Base-by-base conservation (phyloP, 2,888 invertebrate species). In the Volucella zonaria region DNA sequence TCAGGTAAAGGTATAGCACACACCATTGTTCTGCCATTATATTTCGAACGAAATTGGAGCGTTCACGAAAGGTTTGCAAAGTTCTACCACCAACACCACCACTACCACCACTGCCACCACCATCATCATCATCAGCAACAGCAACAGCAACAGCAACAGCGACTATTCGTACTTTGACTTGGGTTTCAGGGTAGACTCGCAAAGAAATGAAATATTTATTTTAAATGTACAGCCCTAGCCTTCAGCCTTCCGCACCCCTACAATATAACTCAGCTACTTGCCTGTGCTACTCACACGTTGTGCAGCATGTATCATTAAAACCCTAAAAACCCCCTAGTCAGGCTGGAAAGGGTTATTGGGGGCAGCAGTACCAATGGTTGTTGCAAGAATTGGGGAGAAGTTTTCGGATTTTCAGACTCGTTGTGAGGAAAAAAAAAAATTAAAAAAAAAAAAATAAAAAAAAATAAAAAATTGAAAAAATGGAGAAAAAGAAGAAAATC, bases 201-300 rank as follows among this genome's bases (percentile, higher is more conserved):
- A 70, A 82, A 80, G 79, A 62, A 75, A 79, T 83, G 66, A 85
- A 85, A 85, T 85, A 80, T 85, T 85, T 80, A 85, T 85, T 85
- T 85, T 85, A 76, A 80, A 83, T 79, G 59, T 75, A 73, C 66
- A 40, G 38, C 56, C 47, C 10, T 43, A 43, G 54, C 54, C 66
- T 23, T 14, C 51, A 45, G 3, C 62, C 18, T 45, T 54, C 52
- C 15, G 40, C 14, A 12, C 43, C 9, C 66, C n/a, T 15, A 31
- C 1, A 31, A 31, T 31, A 31, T 31, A 31, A 31, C 31, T 31
- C 10, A n/a, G 12, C 42, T 43, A n/a, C 18, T 38, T n/a, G 10
- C 23, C 61, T 8, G 31, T 31, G 31, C 14, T 11, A 14, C 52
- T 42, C 56, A 62, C 54, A 59, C 12, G n/a, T 64, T 15, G 40